Evolutionary conservation across 2,113 vertebrate species (phyloP).

Genomic region (Hemibagrus wyckioides): DNA sequence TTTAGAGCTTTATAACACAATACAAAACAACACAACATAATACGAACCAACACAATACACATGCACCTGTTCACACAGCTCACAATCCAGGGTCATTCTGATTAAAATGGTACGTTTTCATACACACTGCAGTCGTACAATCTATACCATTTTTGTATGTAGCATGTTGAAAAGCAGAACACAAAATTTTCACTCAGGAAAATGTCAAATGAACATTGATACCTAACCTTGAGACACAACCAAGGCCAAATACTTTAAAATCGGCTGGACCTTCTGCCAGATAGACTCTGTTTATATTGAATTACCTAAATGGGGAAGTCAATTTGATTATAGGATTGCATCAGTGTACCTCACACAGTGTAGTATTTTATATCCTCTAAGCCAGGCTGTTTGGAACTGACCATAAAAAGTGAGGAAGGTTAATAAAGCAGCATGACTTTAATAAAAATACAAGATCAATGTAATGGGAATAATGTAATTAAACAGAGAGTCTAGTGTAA

Average conservation of each 20-base stretch:
- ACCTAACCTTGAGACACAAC: not conserved
- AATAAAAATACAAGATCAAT: not conserved
- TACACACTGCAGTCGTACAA: not conserved
- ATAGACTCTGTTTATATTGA: slow-evolving; percentile 20
- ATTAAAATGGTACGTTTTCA: not conserved
- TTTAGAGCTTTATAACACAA: not conserved
- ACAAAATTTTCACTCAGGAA: not conserved
- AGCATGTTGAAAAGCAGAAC: slow-evolving; percentile 12
- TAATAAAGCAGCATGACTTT: not conserved
- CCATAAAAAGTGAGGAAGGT: not conserved
- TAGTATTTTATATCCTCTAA: not conserved
- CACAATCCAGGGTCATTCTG: not conserved
- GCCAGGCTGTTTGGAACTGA: not conserved
- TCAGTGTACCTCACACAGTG: not conserved
- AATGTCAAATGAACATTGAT: slow-evolving; percentile 3
- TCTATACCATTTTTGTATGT: slow-evolving; percentile 1
- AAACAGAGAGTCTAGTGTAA: not conserved
- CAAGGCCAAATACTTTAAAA: slow-evolving; percentile 1
- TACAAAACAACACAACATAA: not conserved
- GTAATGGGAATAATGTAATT: not conserved
- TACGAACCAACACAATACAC: not conserved
- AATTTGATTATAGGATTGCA: slow-evolving; percentile 22
- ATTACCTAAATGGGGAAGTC: slow-evolving; percentile 28
- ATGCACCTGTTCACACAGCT: not conserved
- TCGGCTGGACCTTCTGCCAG: slow-evolving; percentile 8